Conservation (phyloP, 2,113 vertebrate species). For the Phalacrocorax brasilianus region DNA sequence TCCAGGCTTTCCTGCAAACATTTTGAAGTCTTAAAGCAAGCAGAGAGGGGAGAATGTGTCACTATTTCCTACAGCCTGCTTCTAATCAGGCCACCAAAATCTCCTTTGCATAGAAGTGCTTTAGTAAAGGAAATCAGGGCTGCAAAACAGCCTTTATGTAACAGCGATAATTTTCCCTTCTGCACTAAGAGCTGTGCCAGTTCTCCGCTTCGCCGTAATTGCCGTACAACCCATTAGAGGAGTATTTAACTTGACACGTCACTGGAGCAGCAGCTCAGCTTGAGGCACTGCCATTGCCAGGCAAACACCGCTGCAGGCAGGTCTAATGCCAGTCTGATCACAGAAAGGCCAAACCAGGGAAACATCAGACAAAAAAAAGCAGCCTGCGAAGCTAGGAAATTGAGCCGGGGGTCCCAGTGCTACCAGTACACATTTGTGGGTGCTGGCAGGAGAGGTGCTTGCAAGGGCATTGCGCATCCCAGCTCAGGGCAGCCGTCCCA, state of each 20-base stretch:
- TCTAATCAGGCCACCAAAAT: constrained; percentile 32
- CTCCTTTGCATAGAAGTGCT: neutral
- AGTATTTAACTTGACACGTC: neutral
- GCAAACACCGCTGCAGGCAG: neutral
- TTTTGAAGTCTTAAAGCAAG: neutral
- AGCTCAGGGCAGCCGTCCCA: neutral
- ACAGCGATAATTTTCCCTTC: neutral
- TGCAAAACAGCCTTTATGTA: constrained; percentile 39
- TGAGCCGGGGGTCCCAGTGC: neutral
- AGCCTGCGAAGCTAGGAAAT: neutral
- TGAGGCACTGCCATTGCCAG: fast-evolving
- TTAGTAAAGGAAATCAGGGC: constrained; percentile 7
- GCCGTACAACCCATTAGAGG: neutral
- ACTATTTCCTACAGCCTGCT: neutral
- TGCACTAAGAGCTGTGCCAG: neutral
- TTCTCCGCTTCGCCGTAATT: neutral
- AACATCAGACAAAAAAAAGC: fast-evolving
- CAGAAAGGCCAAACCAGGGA: neutral
- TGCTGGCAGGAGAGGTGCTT: neutral
- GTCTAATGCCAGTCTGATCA: neutral
- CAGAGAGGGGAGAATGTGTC: neutral
- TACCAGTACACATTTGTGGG: fast-evolving
- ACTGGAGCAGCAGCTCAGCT: neutral
- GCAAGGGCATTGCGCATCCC: neutral
- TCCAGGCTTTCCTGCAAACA: neutral